phyloP scores from a whole-genome alignment of 2,113 vertebrate genomes.

The Odontophorus gujanensis region DNA sequence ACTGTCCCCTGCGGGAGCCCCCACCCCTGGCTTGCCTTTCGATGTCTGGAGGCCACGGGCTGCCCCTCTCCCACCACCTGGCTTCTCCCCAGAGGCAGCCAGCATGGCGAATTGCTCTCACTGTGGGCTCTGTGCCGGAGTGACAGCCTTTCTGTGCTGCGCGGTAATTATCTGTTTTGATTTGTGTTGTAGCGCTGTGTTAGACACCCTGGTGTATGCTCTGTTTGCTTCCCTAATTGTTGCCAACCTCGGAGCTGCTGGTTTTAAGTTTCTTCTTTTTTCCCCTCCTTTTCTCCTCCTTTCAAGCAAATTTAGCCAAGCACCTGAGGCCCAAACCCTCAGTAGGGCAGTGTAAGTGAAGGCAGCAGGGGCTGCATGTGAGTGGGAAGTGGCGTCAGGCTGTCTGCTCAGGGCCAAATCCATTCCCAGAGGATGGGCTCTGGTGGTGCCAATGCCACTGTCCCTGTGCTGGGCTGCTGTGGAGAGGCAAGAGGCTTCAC shows the following conservation, averaged over 20 bases:
- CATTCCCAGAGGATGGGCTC: not conserved
- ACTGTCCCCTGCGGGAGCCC: not conserved
- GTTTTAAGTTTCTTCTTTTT: constrained; percentile 24
- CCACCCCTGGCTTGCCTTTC: not conserved
- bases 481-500: not conserved
- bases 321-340: not conserved
- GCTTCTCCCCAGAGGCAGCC: not conserved
- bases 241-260: not conserved
- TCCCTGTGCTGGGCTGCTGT: rapidly evolving
- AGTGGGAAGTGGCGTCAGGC: not conserved
- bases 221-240: not conserved
- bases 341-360: not conserved
- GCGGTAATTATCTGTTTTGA: not conserved
- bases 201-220: not conserved
- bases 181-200: not conserved
- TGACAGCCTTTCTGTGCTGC: not conserved
- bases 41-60: not conserved
- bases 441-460: not conserved
- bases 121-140: not conserved
- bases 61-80: constrained; percentile 33
- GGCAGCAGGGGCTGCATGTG: not conserved
- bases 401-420: constrained; percentile 27
- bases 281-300: not conserved
- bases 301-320: constrained; percentile 11
- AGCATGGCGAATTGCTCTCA: rapidly evolving